Evolutionary conservation across 92 coral and sea anemone species (phyloP).

Genomic region (Chrysogorgia sp.): DNA sequence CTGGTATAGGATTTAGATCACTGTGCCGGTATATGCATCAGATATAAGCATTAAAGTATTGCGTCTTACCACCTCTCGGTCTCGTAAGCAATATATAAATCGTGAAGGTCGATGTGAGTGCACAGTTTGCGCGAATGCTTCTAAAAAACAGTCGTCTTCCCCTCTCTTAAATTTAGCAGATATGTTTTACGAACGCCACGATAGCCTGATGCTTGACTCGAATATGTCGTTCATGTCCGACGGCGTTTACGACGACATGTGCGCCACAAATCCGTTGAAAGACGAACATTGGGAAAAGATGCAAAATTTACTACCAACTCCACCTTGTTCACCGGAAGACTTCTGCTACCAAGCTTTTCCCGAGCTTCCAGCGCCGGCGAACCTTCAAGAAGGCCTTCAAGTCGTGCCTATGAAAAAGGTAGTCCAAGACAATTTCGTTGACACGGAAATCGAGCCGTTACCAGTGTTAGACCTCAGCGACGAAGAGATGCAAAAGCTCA

Average conservation of each 20-base stretch:
- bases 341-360: constrained; percentile 61
- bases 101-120: neutral
- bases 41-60: no score
- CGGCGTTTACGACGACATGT: constrained; percentile 71
- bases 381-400: constrained; percentile 72
- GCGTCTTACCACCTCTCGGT: no score
- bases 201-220: constrained; percentile 57
- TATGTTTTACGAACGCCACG: constrained; percentile 65
- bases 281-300: constrained; percentile 84
- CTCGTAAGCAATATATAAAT: neutral
- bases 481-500: constrained; percentile 92
- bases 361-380: constrained; percentile 55
- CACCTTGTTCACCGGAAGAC: constrained; percentile 95
- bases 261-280: constrained; percentile 60
- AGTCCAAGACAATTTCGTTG: constrained; percentile 77
- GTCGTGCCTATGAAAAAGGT: constrained; percentile 97
- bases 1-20: no score
- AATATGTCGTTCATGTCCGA: constrained; percentile 68
- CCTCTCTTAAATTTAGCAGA: constrained; percentile 18
- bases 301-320: constrained; percentile 82
- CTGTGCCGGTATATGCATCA: no score
- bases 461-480: constrained; percentile 79
- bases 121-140: neutral
- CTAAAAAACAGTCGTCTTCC: neutral
- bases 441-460: constrained; percentile 74